Conservation (phyloP, 2,888 invertebrate genomes). For the Drosophila testacea region DNA sequence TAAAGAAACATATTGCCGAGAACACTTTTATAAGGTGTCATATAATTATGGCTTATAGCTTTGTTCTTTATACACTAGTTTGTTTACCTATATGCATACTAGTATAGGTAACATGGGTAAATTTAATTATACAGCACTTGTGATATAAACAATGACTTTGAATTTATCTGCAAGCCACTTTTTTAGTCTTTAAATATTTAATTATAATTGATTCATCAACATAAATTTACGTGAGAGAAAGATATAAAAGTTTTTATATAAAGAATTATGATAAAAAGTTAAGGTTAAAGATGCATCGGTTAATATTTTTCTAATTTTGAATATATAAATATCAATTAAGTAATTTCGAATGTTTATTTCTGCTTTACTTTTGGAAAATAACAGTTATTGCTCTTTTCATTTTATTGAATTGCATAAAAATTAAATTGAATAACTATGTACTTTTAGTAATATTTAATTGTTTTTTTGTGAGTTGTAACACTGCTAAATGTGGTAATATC, state of each 20-base stretch:
- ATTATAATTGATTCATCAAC: constrained; percentile 1
- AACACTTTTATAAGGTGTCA: constrained; percentile 14
- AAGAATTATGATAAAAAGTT: too few species aligned
- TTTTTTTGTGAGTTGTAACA: too few species aligned
- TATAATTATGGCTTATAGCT: constrained; percentile 12
- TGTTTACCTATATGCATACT: constrained; percentile 14
- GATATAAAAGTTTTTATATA: background rate
- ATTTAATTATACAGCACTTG: constrained; percentile 10
- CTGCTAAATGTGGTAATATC: too few species aligned
- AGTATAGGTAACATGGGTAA: constrained; percentile 2
- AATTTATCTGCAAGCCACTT: constrained; percentile 8
- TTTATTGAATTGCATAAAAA: too few species aligned
- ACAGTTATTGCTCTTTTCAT: too few species aligned
- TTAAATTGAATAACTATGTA: too few species aligned
- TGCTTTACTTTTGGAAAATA: too few species aligned
- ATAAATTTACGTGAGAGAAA: background rate
- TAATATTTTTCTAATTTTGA: too few species aligned
- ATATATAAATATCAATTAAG: too few species aligned
- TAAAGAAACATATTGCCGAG: constrained; percentile 10
- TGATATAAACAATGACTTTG: constrained; percentile 13
- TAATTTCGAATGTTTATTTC: too few species aligned
- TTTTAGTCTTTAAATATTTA: background rate
- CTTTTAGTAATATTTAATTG: too few species aligned
- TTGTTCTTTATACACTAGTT: constrained; percentile 14
- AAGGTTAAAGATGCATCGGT: too few species aligned